These are phyloP conservation scores for Aleiodes alternator DNA, from an alignment of 2,888 invertebrate species.

Conservation along the genomic window DNA sequence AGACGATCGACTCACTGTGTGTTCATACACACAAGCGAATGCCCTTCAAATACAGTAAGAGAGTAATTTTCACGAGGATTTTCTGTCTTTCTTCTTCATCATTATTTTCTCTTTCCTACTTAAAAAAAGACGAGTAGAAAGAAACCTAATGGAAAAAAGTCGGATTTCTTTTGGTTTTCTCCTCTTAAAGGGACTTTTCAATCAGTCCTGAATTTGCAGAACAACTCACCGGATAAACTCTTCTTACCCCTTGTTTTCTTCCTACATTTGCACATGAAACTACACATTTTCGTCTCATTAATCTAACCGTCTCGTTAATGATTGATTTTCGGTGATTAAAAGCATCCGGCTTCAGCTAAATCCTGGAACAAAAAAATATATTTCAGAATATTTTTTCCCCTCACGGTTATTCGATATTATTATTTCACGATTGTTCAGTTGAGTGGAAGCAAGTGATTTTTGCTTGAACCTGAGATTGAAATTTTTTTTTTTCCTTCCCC, in stretches of 20 bases:
- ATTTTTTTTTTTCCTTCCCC: not conserved
- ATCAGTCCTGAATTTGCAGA: constrained; percentile 69
- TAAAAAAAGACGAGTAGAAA: not conserved
- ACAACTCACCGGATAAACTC: constrained; percentile 58
- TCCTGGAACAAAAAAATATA: constrained; percentile 49
- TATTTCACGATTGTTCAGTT: no score
- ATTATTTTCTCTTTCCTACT: constrained; percentile 49
- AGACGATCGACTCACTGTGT: constrained; percentile 48
- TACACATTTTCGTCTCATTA: constrained; percentile 27
- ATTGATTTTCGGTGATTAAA: constrained; percentile 66
- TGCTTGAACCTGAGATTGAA: not conserved
- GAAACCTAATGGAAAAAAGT: no score
- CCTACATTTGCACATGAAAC: constrained; percentile 4
- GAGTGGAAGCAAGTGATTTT: no score
- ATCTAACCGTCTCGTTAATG: constrained; percentile 55
- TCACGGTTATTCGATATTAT: no score
- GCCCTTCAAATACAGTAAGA: constrained; percentile 41
- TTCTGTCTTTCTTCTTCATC: constrained; percentile 42
- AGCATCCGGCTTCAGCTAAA: constrained; percentile 57
- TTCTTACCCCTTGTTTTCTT: constrained; percentile 12
- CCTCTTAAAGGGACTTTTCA: constrained; percentile 61
- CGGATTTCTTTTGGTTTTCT: constrained; percentile 27
- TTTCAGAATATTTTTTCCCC: not conserved
- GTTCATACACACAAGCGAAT: constrained; percentile 35
- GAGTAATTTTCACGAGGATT: constrained; percentile 59